Conservation (phyloP, 2,888 invertebrate species). For the Eupeodes latifasciatus region DNA sequence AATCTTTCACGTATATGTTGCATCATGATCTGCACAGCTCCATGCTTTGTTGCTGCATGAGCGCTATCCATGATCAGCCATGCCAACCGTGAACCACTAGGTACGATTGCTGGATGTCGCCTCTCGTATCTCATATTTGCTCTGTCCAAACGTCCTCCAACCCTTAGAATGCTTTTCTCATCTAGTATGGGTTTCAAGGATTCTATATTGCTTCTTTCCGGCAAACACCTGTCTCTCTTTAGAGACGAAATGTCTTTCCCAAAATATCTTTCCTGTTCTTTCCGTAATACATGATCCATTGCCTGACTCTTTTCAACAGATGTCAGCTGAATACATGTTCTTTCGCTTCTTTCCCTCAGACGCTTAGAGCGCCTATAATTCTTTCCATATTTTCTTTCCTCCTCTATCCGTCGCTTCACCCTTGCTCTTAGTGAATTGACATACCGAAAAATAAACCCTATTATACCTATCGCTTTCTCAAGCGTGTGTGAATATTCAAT, state of each 20-base stretch:
- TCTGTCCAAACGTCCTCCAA: conserved; percentile 4
- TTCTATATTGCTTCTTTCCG: conserved; percentile 10
- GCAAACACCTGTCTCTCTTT: neutral
- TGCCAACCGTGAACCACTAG: conserved; percentile 1
- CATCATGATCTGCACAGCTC: neutral
- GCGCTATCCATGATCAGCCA: conserved; percentile 11
- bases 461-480: too few species aligned
- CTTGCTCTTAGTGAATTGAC: too few species aligned
- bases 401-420: too few species aligned
- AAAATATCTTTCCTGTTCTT: conserved; percentile 4
- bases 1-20: too few species aligned
- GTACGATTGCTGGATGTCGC: conserved; percentile 1
- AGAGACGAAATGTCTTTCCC: neutral
- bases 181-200: conserved; percentile 2
- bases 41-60: conserved; percentile 16
- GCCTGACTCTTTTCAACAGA: neutral
- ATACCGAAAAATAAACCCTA: too few species aligned
- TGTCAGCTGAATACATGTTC: neutral
- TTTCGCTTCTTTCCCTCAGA: neutral
- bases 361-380: too few species aligned
- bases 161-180: neutral
- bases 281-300: neutral
- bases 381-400: too few species aligned
- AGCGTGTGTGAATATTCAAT: neutral
- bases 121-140: neutral